Evolutionary conservation across 2,797 vertebrate species (phyloP).

Genomic region (Danio aesculapii): DNA sequence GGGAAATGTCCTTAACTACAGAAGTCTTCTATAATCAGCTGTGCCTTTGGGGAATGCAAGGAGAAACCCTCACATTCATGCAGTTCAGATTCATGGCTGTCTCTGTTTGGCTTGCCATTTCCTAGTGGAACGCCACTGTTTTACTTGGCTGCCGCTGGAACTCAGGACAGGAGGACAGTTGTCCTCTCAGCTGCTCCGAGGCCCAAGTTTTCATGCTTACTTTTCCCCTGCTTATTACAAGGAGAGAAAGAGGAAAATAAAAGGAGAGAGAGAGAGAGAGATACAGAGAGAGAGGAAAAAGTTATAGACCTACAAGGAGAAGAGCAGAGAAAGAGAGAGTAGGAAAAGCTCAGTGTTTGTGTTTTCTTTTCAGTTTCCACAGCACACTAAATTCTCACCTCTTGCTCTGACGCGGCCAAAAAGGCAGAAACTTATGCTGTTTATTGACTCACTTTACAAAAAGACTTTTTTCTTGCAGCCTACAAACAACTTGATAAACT

Average conservation of each 20-base stretch:
- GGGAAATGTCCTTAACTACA: conserved; percentile 84
- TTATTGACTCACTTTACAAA: conserved; percentile 26
- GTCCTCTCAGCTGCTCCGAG: conserved; percentile 80
- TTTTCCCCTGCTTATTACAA: conserved; percentile 81
- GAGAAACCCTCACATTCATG: conserved; percentile 85
- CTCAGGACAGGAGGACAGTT: conserved; percentile 88
- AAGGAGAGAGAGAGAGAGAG: conserved; percentile 51
- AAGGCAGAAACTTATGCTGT: conserved; percentile 25
- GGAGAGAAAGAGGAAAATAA: conserved; percentile 53
- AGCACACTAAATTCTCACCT: conserved; percentile 63
- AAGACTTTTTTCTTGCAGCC: not conserved
- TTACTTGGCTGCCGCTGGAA: conserved; percentile 86
- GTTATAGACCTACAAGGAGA: conserved; percentile 63
- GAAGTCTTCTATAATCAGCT: conserved; percentile 86
- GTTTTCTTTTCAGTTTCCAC: conserved; percentile 60
- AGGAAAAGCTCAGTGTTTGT: conserved; percentile 51
- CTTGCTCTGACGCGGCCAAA: conserved; percentile 36
- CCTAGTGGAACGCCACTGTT: conserved; percentile 88
- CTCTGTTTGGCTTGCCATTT: conserved; percentile 90
- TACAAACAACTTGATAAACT: not conserved
- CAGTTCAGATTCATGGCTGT: conserved; percentile 83
- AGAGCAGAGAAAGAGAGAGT: conserved; percentile 58
- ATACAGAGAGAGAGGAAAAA: conserved; percentile 59
- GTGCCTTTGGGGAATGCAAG: conserved; percentile 78
- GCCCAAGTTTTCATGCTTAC: conserved; percentile 85